Evolutionary conservation across 2,797 vertebrate genomes (phyloP).

Genomic region (Epinephelus awoara): DNA sequence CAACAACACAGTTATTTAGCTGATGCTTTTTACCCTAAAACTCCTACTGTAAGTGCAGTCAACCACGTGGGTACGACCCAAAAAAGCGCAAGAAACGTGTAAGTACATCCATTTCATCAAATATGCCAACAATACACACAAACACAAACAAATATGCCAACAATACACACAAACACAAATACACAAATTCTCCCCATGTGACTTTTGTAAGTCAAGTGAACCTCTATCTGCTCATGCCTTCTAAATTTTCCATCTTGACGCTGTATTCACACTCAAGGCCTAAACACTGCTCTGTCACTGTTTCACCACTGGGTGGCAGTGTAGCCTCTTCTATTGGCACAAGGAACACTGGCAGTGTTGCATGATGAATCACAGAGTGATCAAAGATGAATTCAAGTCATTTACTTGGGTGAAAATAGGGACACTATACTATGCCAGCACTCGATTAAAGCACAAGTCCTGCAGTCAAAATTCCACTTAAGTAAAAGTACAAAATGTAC

Average conservation of each 20-base stretch:
- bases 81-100: too few species aligned
- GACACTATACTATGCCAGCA: background rate
- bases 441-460: background rate
- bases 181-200: too few species aligned
- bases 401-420: background rate
- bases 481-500: background rate
- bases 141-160: too few species aligned
- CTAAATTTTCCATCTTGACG: background rate
- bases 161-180: too few species aligned
- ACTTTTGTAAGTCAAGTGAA: background rate
- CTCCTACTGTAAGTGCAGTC: too few species aligned
- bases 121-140: too few species aligned
- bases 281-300: background rate
- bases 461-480: background rate
- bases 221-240: background rate
- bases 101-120: too few species aligned
- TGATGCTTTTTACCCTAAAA: too few species aligned
- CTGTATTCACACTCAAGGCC: background rate
- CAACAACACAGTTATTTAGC: too few species aligned
- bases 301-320: slow-evolving; percentile 57
- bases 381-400: background rate
- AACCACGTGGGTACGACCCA: too few species aligned
- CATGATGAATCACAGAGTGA: background rate
- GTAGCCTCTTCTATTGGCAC: background rate
- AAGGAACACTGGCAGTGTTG: background rate